Evolutionary conservation across 2,113 vertebrate genomes (phyloP), one percentile per base, ranked within the genome.

Genomic region (Chamaetylas fuelleborni): DNA sequence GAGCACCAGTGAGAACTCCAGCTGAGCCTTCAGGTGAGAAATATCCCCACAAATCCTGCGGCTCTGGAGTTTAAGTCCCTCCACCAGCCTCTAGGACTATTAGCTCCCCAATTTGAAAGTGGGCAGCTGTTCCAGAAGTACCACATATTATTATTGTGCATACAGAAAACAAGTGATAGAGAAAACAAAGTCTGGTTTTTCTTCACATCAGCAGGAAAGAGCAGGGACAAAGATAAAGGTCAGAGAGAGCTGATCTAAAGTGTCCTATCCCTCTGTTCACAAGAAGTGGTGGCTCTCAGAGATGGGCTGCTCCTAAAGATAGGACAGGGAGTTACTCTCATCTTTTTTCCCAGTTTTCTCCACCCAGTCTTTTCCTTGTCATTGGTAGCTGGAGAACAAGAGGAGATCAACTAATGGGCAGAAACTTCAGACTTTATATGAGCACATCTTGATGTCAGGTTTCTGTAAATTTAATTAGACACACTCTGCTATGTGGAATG

Each of bases 281-380:
- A 19, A 20, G 50, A 69, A 43, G 3, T 12, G 20, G 18, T 73
- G 88, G 12, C 28, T 42, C 11, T 29, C 54, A 69, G 25, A 17
- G 50, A 74, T 40, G 28, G 43, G 17, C 14, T 57, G 15, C 11
- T 73, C 43, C 38, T 50, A 36, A 62, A 86, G 4, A 13, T 3
- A 60, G 28, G 11, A 11, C 1, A 6, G 20, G 14, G 8, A n/a
- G 2, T 40, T 31, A 9, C 3, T 76, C 25, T 43, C 12, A 50
- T 24, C 26, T 80, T n/a, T 33, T 85, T 47, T 53, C 19, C 19
- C n/a, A 84, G 5, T 57, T 51, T 60, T 66, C 36, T 51, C 29
- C 42, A 79, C 3, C 4, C n/a, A 20, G 0, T 34, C 31, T 11
- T 7, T 9, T 57, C 4, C 51, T 14, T 29, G 8, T 11, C 11